Conservation (phyloP, 2,113 vertebrate species). For the Orientallactaga bullata region DNA sequence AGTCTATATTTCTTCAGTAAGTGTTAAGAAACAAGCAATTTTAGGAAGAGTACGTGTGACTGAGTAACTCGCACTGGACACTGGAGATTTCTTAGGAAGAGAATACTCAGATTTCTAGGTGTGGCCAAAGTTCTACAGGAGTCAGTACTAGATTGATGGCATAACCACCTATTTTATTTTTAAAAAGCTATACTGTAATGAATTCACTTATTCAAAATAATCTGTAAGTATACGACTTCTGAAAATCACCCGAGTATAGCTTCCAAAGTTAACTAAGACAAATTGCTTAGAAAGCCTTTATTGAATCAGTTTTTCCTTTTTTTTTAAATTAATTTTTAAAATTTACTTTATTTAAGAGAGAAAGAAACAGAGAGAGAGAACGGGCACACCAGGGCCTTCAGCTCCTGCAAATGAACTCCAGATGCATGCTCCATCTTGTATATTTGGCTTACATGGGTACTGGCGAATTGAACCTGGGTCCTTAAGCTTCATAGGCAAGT, state of each 20-base stretch:
- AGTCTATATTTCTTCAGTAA: background rate
- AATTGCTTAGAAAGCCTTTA: background rate
- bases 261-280: background rate
- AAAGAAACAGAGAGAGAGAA: no score
- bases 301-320: no score
- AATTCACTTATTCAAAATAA: constrained; percentile 54
- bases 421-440: no score
- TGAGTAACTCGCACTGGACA: background rate
- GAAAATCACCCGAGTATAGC: background rate
- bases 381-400: no score
- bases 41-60: background rate
- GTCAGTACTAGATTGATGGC: background rate
- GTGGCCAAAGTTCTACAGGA: background rate
- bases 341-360: no score
- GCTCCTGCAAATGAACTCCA: no score
- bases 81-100: background rate
- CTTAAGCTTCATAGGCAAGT: no score
- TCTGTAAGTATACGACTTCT: background rate
- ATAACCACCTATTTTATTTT: background rate
- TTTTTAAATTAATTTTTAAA: no score
- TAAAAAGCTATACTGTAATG: constrained; percentile 5
- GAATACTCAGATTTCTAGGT: background rate
- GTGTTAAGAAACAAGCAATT: background rate
- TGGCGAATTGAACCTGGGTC: no score
- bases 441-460: no score